These are phyloP conservation scores for Carollia perspicillata DNA, from an alignment of 2,113 vertebrate species.

Conservation along the genomic window DNA sequence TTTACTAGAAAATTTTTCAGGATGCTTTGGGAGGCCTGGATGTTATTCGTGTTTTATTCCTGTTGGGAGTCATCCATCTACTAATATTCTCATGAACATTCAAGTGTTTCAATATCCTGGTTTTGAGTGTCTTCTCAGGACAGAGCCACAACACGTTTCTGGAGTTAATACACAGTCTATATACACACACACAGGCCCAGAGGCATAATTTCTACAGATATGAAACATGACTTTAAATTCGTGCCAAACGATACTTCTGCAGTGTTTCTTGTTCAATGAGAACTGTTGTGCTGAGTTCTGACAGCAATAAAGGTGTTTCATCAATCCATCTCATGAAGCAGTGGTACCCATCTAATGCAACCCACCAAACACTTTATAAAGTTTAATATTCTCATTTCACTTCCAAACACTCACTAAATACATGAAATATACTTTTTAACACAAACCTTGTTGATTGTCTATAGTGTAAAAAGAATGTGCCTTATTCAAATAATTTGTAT, in stretches of 20 bases:
- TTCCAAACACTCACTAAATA: constrained; percentile 67
- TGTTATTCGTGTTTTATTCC: background rate
- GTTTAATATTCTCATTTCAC: constrained; percentile 63
- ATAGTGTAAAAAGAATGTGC: constrained; percentile 1
- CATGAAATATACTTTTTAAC: constrained; percentile 21
- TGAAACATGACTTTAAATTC: constrained; percentile 42
- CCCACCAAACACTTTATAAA: constrained; percentile 62
- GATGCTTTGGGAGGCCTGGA: background rate
- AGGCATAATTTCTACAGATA: constrained; percentile 48
- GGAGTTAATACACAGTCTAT: constrained; percentile 45
- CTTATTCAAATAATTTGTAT: constrained; percentile 66
- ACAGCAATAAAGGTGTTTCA: constrained; percentile 72
- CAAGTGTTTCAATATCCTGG: constrained; percentile 49
- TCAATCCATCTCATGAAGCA: constrained; percentile 60
- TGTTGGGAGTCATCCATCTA: background rate
- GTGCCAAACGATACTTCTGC: constrained; percentile 48
- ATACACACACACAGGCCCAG: background rate
- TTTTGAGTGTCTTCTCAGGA: constrained; percentile 42
- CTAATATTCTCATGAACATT: constrained; percentile 13
- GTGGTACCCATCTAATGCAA: constrained; percentile 26
- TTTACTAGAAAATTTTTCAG: background rate
- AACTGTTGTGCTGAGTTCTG: constrained; percentile 70
- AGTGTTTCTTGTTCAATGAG: constrained; percentile 33
- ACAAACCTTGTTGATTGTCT: constrained; percentile 42
- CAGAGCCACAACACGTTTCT: background rate